These are phyloP conservation scores for Eulithis prunata DNA, from an alignment of 2,888 invertebrate genomes.

Conservation along the genomic window DNA sequence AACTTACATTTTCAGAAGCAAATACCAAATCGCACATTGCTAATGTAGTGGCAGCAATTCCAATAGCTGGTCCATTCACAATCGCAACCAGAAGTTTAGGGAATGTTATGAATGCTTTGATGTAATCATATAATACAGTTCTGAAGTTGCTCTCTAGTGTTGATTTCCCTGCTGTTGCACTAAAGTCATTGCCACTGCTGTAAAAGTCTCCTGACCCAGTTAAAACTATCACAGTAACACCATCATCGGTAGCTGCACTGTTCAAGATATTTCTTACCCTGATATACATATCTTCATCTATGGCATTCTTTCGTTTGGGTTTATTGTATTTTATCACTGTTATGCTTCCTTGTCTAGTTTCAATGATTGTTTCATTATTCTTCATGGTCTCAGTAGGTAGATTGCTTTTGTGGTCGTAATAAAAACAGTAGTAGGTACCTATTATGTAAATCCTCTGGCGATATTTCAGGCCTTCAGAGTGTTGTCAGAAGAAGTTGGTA, in stretches of 20 bases:
- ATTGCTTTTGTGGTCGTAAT: too few relatives aligned
- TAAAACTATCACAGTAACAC: conserved; percentile 88
- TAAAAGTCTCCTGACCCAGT: conserved; percentile 93
- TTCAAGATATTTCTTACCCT: conserved; percentile 86
- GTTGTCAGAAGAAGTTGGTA: too few relatives aligned
- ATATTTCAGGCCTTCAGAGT: too few relatives aligned
- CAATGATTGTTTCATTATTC: conserved; percentile 54
- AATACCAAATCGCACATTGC: conserved; percentile 95
- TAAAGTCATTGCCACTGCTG: conserved; percentile 93
- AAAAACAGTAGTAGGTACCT: too few relatives aligned
- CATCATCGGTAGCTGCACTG: conserved; percentile 87
- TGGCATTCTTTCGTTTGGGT: conserved; percentile 92
- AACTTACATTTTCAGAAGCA: conserved; percentile 90
- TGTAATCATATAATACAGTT: conserved; percentile 82
- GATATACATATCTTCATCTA: conserved; percentile 87
- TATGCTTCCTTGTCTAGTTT: conserved; percentile 57
- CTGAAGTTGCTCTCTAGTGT: conserved; percentile 47
- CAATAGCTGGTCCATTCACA: conserved; percentile 97
- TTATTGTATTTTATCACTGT: conserved; percentile 88
- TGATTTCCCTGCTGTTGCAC: conserved; percentile 39
- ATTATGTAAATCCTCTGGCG: too few relatives aligned
- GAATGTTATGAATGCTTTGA: conserved; percentile 92
- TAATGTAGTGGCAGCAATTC: conserved; percentile 93
- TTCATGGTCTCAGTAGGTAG: background rate
- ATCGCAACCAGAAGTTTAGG: conserved; percentile 94